Evolutionary conservation across 2,888 invertebrate genomes (phyloP).

Genomic region (Lapara coniferarum): DNA sequence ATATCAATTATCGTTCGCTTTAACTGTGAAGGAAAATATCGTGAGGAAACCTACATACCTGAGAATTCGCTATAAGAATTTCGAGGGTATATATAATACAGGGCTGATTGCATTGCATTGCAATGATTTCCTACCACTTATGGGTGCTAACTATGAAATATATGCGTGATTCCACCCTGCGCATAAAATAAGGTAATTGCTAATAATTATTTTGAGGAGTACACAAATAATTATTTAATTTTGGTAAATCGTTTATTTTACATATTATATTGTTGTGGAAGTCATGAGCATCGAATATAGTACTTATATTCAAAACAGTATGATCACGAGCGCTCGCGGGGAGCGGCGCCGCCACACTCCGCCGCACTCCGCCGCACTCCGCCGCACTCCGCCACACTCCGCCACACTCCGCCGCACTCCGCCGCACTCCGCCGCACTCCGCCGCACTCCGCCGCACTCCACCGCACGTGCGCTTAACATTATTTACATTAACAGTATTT

Average conservation of each 20-base stretch:
- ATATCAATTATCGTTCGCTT: no score
- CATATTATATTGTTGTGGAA: slow-evolving; percentile 20
- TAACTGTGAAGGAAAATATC: no score
- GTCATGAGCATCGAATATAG: slow-evolving; percentile 21
- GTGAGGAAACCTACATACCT: no score
- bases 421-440: not conserved
- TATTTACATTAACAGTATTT: slow-evolving; percentile 21
- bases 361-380: not conserved
- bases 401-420: not conserved
- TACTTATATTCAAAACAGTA: slow-evolving; percentile 14
- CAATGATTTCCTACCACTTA: no score
- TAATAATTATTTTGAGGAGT: not conserved
- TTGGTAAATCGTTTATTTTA: slow-evolving; percentile 20
- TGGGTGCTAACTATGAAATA: not conserved
- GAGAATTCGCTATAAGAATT: no score
- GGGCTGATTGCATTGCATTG: no score
- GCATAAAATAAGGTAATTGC: not conserved
- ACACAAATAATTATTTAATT: not conserved
- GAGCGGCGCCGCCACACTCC: not conserved
- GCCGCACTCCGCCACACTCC: no score
- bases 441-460: not conserved
- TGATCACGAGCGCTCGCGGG: not conserved
- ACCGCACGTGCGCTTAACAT: slow-evolving; percentile 1
- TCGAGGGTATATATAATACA: no score
- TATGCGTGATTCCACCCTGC: not conserved